Base-by-base conservation (phyloP, 30 jellyfish, hydroid and myxozoan genomes). In the Turritopsis rubra region DNA sequence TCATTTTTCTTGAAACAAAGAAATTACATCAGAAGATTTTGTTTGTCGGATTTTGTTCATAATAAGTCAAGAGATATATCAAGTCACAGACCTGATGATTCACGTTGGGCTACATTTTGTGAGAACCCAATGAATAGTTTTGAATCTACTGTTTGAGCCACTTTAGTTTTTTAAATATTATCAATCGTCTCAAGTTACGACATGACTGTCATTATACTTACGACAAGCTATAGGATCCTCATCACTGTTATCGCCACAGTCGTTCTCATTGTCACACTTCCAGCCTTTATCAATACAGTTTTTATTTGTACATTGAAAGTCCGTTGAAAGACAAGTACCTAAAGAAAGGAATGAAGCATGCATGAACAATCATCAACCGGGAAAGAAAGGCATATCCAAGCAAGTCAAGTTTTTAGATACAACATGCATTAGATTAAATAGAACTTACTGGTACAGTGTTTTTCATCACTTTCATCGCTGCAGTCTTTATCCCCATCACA, bases 221-320 rank as follows among this genome's bases (percentile, higher is more conserved):
- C 77, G 77, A 19, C 77, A 68, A n/a, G 21, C 30, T 68, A 68
- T 68, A 27, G 84, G 71, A n/a, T 79, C 74, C 73, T 89, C 96
- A 53, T 89, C 96, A 52, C 96, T 89, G 72, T 80, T 84, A 75
- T 89, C 96, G 4, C 85, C 76, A 30, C 96, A 89, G 54, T 68
- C 77, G 77, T 68, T 68, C 30, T 68, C 77, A 27, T 68, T 68
- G 77, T 68, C 77, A 68, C 77, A 89, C 1, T 65, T 66, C 96
- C 96, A 89, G 7, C 70, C 24, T 53, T 28, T 66, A 28, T 72
- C 30, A 24, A 89, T 81, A 53, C 96, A 89, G 31, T 85, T 30
- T 21, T 73, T 76, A 81, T 89, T 89, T 82, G 76, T 84, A 80
- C 96, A 89, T 19, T 68, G 77, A 19, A 68, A 68, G 19, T 68